Evolutionary conservation across 2,888 invertebrate species (phyloP).

Genomic region (Phytoseiulus persimilis): DNA sequence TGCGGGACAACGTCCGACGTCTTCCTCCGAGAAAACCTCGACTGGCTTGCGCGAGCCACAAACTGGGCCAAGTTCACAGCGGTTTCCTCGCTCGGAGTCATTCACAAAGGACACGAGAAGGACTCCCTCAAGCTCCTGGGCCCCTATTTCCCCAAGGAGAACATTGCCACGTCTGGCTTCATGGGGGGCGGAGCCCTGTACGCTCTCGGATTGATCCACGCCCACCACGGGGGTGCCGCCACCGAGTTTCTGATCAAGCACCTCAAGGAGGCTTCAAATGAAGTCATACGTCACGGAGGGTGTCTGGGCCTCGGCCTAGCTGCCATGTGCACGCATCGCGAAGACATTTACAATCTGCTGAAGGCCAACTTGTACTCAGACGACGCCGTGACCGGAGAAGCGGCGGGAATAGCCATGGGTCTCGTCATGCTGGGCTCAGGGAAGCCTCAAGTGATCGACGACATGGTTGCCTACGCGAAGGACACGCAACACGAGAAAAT

Average conservation of each 20-base stretch:
- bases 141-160: slow-evolving; percentile 92
- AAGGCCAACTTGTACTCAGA: slow-evolving; percentile 95
- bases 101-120: slow-evolving; percentile 92
- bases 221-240: slow-evolving; percentile 92
- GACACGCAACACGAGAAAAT: slow-evolving; percentile 98
- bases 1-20: slow-evolving; percentile 98
- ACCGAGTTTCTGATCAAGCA: slow-evolving; percentile 85
- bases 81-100: slow-evolving; percentile 93
- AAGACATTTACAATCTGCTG: slow-evolving; percentile 82
- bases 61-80: slow-evolving; percentile 99
- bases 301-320: slow-evolving; percentile 93
- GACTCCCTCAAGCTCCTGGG: slow-evolving; percentile 96
- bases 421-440: slow-evolving; percentile 97
- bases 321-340: slow-evolving; percentile 91
- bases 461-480: slow-evolving; percentile 88
- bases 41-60: slow-evolving; percentile 95
- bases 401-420: slow-evolving; percentile 97
- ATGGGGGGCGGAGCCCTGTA: slow-evolving; percentile 89
- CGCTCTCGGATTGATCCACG: slow-evolving; percentile 93
- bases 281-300: slow-evolving; percentile 89
- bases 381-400: slow-evolving; percentile 97
- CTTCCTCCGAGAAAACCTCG: slow-evolving; percentile 90
- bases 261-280: slow-evolving; percentile 87
- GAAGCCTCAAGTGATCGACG: slow-evolving; percentile 74
- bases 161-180: slow-evolving; percentile 66